Evolutionary conservation across 2,888 invertebrate genomes (phyloP).

Genomic region (Lobophora halterata): DNA sequence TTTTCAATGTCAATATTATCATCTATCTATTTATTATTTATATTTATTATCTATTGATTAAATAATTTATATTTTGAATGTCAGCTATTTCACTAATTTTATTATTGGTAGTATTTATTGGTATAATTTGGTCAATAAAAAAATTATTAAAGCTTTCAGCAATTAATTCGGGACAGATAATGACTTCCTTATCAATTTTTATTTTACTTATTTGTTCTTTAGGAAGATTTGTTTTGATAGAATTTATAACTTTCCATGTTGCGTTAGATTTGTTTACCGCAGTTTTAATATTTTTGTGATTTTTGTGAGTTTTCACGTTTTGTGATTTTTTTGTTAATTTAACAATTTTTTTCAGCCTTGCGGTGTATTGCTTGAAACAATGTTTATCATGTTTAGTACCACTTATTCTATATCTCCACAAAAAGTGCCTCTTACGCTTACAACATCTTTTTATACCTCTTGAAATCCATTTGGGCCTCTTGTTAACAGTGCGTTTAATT

Average conservation of each 20-base stretch:
- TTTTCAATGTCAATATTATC: not conserved
- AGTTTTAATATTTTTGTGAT: conserved; percentile 2
- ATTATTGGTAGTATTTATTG: not conserved
- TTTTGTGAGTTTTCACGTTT: no score
- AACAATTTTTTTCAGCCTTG: not conserved
- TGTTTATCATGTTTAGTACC: not conserved
- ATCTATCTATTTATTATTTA: no score
- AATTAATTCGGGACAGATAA: not conserved
- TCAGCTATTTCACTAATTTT: not conserved
- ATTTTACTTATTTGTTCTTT: conserved; percentile 1
- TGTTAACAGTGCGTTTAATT: not conserved
- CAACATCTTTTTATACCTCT: conserved; percentile 1
- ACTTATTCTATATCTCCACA: conserved; percentile 5
- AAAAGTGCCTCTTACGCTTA: conserved; percentile 1
- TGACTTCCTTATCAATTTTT: not conserved
- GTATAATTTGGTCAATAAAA: conserved; percentile 4
- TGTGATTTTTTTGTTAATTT: conserved; percentile 4
- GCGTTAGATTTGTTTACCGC: conserved; percentile 7
- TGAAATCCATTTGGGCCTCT: conserved; percentile 1
- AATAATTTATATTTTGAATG: not conserved
- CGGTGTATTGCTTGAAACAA: not conserved
- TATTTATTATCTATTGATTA: no score
- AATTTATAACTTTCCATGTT: conserved; percentile 5
- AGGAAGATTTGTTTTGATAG: not conserved
- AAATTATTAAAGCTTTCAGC: conserved; percentile 7